These are phyloP conservation scores for Chaetura pelagica DNA, from an alignment of 2,113 vertebrate genomes.

Conservation along the genomic window DNA sequence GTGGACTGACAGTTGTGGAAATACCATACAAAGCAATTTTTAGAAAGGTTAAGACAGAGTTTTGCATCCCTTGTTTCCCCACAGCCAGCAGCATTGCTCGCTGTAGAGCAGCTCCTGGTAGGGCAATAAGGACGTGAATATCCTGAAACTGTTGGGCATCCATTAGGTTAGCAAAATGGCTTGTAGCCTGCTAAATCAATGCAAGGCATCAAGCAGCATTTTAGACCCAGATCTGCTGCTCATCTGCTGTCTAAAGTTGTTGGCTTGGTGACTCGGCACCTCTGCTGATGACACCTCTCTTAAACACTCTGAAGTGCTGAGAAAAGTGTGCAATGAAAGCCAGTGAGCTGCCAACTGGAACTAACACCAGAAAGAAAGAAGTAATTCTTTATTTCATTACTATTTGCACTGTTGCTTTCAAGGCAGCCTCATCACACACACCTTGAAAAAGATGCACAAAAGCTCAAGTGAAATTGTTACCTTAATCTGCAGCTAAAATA, in stretches of 20 bases:
- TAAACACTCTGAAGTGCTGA: background rate
- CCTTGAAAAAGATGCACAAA: background rate
- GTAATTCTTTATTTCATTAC: background rate
- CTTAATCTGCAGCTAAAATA: conserved; percentile 12
- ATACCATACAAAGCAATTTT: background rate
- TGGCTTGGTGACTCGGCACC: background rate
- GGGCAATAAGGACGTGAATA: background rate
- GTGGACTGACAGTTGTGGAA: background rate
- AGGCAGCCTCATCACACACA: background rate
- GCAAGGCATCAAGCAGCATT: background rate
- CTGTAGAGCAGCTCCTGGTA: background rate
- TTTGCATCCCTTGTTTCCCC: background rate
- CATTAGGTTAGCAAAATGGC: background rate
- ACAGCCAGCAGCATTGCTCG: fast-evolving
- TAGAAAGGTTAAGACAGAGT: background rate
- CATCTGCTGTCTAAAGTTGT: background rate
- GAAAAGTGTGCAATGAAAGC: background rate
- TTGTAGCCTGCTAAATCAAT: background rate
- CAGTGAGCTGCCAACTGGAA: background rate
- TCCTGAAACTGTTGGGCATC: background rate
- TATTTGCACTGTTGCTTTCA: background rate
- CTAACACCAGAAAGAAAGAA: background rate
- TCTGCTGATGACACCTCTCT: background rate
- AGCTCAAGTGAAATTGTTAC: background rate
- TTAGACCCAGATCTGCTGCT: background rate